Conservation (phyloP, 2,113 vertebrate species). For the Rostratula benghalensis region DNA sequence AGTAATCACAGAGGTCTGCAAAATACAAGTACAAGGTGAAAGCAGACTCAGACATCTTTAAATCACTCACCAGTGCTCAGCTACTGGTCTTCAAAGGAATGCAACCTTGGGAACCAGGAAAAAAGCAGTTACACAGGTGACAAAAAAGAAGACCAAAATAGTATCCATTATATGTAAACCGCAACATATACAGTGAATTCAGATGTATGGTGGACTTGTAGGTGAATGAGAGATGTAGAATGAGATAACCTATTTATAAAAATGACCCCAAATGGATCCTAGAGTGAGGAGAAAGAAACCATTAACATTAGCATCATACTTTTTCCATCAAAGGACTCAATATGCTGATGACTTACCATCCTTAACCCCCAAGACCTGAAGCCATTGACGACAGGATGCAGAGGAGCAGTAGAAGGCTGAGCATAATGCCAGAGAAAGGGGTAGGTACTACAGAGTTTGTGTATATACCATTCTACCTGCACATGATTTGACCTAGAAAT, state of each 20-base stretch:
- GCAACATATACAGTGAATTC: not conserved
- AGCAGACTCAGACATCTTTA: not conserved
- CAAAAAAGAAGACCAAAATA: rapidly evolving
- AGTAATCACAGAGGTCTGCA: not conserved
- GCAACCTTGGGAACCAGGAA: not conserved
- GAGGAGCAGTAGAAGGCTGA: not conserved
- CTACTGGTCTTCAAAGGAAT: not conserved
- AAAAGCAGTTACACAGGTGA: not conserved
- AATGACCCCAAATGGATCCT: not conserved
- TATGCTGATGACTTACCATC: not conserved
- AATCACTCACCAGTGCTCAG: not conserved
- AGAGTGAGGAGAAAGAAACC: not conserved
- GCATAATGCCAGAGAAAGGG: not conserved
- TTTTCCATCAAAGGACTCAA: not conserved
- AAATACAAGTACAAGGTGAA: not conserved
- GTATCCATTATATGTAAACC: not conserved
- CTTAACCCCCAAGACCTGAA: not conserved
- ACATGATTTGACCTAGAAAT: not conserved
- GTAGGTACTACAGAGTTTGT: not conserved
- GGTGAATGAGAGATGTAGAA: not conserved
- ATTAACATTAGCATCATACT: not conserved
- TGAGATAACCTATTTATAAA: not conserved
- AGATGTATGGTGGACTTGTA: not conserved
- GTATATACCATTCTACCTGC: not conserved
- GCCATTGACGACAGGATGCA: not conserved